Percentiles rank a stretch among this genome's conserved stretches.
These are phyloP conservation scores for Cephus nigrinus DNA, from an alignment of 2,888 invertebrate species.

Conservation along the genomic window DNA sequence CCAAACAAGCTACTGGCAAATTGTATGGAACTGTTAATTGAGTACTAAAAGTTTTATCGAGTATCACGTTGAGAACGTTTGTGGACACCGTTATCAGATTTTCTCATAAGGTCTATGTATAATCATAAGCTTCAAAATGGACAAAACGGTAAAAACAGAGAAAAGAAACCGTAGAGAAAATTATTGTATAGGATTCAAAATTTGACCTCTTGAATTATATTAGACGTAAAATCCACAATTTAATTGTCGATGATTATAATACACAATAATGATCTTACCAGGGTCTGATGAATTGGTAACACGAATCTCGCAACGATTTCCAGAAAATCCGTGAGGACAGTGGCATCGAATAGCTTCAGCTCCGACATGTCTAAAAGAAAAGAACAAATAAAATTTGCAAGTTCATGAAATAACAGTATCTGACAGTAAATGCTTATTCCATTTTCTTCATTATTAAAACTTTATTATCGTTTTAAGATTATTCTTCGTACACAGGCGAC, in stretches of 20 bases:
- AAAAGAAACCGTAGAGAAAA: background rate
- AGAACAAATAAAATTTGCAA: background rate
- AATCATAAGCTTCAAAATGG: background rate
- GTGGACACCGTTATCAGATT: background rate
- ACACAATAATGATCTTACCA: background rate
- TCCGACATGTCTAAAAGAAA: constrained; percentile 75
- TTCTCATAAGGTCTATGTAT: background rate
- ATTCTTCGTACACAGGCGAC: background rate
- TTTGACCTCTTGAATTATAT: background rate
- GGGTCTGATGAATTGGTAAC: constrained; percentile 66
- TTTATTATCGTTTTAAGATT: background rate
- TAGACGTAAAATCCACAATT: background rate
- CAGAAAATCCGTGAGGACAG: constrained; percentile 76
- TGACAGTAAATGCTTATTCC: background rate
- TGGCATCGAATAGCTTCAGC: constrained; percentile 80
- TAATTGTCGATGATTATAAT: background rate
- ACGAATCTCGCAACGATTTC: constrained; percentile 77
- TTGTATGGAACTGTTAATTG: background rate
- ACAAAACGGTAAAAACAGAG: background rate
- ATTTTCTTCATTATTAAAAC: background rate
- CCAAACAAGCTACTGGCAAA: background rate
- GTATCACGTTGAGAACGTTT: background rate
- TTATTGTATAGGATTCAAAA: background rate
- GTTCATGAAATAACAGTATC: background rate
- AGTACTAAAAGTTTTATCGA: background rate